A percentile compares a stretch with the other conserved stretches of the same genome.
These are phyloP conservation scores for Parasteatoda tepidariorum DNA, from an alignment of 1,140 invertebrate genomes.

Conservation along the genomic window DNA sequence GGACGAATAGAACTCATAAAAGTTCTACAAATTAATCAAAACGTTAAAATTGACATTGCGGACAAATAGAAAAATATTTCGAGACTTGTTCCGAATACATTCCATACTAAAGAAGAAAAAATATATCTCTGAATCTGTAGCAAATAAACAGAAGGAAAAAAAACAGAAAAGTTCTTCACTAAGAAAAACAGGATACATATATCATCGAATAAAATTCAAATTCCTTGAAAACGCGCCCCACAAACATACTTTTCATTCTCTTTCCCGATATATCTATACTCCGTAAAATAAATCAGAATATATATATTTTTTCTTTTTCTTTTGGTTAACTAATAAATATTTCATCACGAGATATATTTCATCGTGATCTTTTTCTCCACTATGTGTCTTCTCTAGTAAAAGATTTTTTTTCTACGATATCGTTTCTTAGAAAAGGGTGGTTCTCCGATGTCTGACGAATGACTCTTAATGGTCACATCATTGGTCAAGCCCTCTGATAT, in stretches of 20 bases:
- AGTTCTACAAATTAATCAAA: not conserved
- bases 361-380: conserved; percentile 15
- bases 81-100: not conserved
- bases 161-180: not conserved
- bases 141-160: too few relatives aligned
- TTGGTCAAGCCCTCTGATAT: conserved; percentile 8
- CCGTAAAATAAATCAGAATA: conserved; percentile 24
- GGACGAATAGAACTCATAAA: not conserved
- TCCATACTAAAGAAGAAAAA: too few relatives aligned
- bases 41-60: not conserved
- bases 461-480: conserved; percentile 34
- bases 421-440: not conserved
- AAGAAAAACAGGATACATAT: not conserved
- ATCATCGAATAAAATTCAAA: not conserved
- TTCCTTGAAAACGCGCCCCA: not conserved
- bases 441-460: conserved; percentile 20
- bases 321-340: conserved; percentile 30
- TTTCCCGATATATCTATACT: too few relatives aligned
- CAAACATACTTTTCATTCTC: not conserved
- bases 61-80: not conserved
- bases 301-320: not conserved
- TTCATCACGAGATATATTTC: conserved; percentile 49
- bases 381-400: not conserved
- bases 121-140: too few relatives aligned
- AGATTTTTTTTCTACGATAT: not conserved